phyloP scores from a whole-genome alignment of 2,113 vertebrate genomes.

The Colius striatus region DNA sequence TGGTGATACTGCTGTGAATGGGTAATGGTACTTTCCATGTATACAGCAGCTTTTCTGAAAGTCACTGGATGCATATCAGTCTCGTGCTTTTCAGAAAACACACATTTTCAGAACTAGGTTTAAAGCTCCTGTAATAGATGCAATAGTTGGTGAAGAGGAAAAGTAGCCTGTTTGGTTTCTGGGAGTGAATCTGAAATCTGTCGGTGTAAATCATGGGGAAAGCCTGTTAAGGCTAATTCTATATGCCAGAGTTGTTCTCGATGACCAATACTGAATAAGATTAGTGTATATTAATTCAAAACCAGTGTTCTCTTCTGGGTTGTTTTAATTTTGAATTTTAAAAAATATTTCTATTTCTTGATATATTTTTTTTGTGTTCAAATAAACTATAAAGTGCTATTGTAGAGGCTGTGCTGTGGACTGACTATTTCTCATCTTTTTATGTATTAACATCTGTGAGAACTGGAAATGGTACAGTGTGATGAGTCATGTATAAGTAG shows the following conservation, averaged over 20 bases:
- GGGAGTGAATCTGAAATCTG: neutral
- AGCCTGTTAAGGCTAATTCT: neutral
- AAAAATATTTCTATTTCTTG: neutral
- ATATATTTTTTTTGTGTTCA: neutral
- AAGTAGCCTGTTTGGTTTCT: neutral
- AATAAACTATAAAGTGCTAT: neutral
- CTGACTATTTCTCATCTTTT: neutral
- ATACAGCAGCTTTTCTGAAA: neutral
- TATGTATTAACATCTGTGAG: neutral
- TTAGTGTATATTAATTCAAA: neutral
- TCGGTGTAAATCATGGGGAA: neutral
- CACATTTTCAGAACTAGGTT: neutral
- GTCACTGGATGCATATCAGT: neutral
- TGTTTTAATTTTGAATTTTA: neutral
- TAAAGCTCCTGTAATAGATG: neutral
- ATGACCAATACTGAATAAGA: neutral
- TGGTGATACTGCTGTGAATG: neutral
- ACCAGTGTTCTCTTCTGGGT: neutral
- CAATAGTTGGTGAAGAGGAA: neutral
- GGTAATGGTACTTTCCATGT: neutral
- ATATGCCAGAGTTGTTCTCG: neutral
- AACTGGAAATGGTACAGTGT: neutral
- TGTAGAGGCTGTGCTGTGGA: neutral
- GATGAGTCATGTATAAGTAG: neutral
- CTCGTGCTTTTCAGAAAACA: neutral